phyloP scores from a whole-genome alignment of 2,888 invertebrate genomes.

The Liodrosophila aerea region DNA sequence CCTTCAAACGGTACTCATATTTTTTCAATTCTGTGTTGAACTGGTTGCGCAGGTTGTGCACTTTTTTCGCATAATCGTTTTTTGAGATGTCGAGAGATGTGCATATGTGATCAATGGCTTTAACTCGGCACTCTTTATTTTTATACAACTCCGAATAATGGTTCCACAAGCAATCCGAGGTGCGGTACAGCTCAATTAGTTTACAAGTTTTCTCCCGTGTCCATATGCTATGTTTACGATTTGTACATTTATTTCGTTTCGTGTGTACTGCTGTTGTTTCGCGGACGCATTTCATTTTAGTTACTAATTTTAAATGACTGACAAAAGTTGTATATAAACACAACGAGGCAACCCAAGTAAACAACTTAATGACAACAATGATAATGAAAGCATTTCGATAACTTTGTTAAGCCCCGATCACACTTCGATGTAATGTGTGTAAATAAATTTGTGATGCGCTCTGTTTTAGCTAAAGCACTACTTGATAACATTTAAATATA shows the following conservation, averaged over 20 bases:
- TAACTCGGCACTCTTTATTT: constrained; percentile 74
- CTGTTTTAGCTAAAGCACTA: no score
- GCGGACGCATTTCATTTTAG: no score
- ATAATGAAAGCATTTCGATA: no score
- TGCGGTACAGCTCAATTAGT: constrained; percentile 78
- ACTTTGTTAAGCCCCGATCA: no score
- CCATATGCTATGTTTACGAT: constrained; percentile 71
- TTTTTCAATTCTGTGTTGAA: constrained; percentile 82
- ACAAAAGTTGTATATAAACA: no score
- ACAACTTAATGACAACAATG: no score
- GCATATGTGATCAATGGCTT: constrained; percentile 78
- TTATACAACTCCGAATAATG: constrained; percentile 79
- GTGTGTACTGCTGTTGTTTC: no score
- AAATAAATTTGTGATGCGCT: no score
- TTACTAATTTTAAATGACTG: no score
- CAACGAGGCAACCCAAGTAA: no score
- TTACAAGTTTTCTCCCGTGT: constrained; percentile 77
- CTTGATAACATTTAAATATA: no score
- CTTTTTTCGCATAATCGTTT: constrained; percentile 80
- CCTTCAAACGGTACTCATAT: constrained; percentile 73
- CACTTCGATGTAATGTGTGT: no score
- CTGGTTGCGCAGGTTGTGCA: constrained; percentile 81
- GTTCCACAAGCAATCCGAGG: constrained; percentile 81
- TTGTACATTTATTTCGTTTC: constrained; percentile 27
- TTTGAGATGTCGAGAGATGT: constrained; percentile 68